A percentile compares a stretch with the other conserved stretches of the same genome.
Conservation (phyloP, 2,797 vertebrate genomes). For the Potorous gilbertii region DNA sequence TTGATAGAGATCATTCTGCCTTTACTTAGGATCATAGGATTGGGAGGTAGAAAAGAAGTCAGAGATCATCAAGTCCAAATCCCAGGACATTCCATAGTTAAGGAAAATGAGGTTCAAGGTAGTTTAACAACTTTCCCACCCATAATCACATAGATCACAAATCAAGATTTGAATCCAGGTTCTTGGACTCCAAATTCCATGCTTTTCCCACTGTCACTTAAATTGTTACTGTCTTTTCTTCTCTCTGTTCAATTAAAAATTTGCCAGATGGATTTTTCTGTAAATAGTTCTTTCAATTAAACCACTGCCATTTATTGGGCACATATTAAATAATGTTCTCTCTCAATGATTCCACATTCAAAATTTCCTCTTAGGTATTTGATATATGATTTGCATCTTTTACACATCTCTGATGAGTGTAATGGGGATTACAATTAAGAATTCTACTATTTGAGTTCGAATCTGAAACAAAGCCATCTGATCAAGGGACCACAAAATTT, state of each 20-base stretch:
- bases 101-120: not conserved
- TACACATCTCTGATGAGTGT: not conserved
- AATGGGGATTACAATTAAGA: conserved; percentile 1
- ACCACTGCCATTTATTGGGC: conserved; percentile 25
- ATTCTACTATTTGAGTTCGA: conserved; percentile 38
- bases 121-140: not conserved
- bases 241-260: not conserved
- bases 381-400: conserved; percentile 26
- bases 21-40: not conserved
- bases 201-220: not conserved
- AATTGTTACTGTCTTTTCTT: not conserved
- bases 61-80: not conserved
- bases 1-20: not conserved
- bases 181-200: not conserved
- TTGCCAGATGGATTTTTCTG: not conserved
- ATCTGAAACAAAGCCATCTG: conserved; percentile 27
- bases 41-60: not conserved
- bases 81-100: not conserved
- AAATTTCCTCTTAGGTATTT: conserved; percentile 31
- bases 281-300: conserved; percentile 26
- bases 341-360: conserved; percentile 45
- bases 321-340: conserved; percentile 30
- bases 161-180: not conserved
- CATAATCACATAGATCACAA: not conserved
- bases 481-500: conserved; percentile 17